These are phyloP conservation scores for Cliona cf. orientalis DNA, from an alignment of 37 sponge, comb jelly and placozoan genomes.

Conservation along the genomic window DNA sequence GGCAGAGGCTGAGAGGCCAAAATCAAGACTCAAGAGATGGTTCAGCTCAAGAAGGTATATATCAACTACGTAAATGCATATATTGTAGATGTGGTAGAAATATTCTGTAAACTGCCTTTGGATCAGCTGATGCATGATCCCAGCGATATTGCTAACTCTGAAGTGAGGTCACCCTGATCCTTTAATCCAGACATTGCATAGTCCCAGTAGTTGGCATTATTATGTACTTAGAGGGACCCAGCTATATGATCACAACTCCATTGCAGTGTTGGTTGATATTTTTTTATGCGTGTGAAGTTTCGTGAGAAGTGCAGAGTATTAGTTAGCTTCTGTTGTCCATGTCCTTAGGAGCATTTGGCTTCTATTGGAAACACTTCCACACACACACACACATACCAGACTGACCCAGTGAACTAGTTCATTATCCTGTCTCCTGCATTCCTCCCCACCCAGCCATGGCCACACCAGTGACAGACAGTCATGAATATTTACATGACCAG, in stretches of 20 bases:
- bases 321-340: background rate
- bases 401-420: background rate
- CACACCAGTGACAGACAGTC: constrained; percentile 12
- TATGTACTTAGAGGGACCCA: no score
- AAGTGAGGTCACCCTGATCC: background rate
- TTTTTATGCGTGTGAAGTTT: background rate
- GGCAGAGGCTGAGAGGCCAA: background rate
- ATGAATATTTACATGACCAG: background rate
- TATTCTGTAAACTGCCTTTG: no score
- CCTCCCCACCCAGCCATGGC: background rate
- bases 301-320: background rate
- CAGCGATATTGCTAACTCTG: background rate
- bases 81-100: no score
- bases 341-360: background rate
- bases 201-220: background rate
- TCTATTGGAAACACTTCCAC: constrained; percentile 2
- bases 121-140: no score
- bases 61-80: no score
- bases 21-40: constrained; percentile 17
- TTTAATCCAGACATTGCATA: background rate
- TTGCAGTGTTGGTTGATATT: background rate
- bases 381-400: constrained; percentile 14
- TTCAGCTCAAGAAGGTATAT: constrained; percentile 33
- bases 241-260: background rate
- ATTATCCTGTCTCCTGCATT: no score